phyloP scores from a whole-genome alignment of 2,113 vertebrate genomes.

The Apodemus speciosus region DNA sequence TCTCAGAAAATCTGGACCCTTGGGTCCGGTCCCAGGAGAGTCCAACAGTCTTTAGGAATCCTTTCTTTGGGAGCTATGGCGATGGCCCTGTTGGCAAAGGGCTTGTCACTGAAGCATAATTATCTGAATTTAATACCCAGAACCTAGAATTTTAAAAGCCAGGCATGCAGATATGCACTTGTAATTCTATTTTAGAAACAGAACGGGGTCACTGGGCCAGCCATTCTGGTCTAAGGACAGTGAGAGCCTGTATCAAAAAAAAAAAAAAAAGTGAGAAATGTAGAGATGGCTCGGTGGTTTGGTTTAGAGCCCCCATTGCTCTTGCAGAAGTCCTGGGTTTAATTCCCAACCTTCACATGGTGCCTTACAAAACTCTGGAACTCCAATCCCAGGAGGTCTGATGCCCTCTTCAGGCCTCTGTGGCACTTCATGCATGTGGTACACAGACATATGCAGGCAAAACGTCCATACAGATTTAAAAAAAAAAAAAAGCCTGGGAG shows the following conservation, averaged over 20 bases:
- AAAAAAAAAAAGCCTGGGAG: neutral
- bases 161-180: neutral
- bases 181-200: neutral
- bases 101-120: neutral
- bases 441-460: neutral
- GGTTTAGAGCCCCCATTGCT: too few species aligned
- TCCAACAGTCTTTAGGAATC: neutral
- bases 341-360: too few species aligned
- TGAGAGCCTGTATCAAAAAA: neutral
- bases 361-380: too few species aligned
- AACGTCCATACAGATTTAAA: neutral
- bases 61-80: neutral
- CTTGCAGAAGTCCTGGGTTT: too few species aligned
- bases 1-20: neutral
- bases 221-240: neutral
- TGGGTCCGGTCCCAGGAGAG: neutral
- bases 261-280: too few species aligned
- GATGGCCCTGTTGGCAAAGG: neutral
- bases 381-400: neutral
- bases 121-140: neutral
- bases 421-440: neutral
- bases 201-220: neutral
- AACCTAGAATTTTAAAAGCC: neutral
- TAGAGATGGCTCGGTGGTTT: too few species aligned
- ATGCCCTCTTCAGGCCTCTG: neutral